Conservation (phyloP, 2,113 vertebrate species). For the Cercopithecus mona region DNA sequence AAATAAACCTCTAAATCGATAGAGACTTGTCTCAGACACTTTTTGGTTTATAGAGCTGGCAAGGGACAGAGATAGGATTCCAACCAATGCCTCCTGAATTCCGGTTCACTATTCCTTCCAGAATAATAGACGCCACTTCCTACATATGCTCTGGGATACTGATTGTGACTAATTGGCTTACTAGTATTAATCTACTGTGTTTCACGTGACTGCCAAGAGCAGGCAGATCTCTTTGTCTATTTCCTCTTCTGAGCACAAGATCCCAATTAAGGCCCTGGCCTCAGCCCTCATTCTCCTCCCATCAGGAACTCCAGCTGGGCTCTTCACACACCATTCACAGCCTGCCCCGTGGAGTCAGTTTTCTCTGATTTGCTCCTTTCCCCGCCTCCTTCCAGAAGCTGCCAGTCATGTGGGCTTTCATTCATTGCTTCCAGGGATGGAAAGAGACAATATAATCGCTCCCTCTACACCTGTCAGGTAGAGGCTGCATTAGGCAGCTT, state of each 20-base stretch:
- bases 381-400: neutral
- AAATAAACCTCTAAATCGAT: too few relatives aligned
- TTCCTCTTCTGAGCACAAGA: neutral
- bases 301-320: neutral
- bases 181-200: neutral
- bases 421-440: constrained; percentile 2
- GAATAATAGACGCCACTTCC: neutral
- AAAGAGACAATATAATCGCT: constrained; percentile 36
- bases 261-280: neutral
- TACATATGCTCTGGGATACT: neutral
- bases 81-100: neutral
- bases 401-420: neutral
- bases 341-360: neutral
- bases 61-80: neutral
- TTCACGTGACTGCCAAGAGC: neutral
- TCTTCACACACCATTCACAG: neutral
- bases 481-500: neutral
- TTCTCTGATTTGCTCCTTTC: neutral
- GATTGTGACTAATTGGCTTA: neutral
- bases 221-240: fast-evolving
- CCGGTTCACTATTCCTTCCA: neutral
- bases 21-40: too few relatives aligned
- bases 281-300: neutral
- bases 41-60: neutral
- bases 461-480: constrained; percentile 61